Evolutionary conservation across 2,797 vertebrate genomes (phyloP).

Genomic region (Ptychobarbus kaznakovi): DNA sequence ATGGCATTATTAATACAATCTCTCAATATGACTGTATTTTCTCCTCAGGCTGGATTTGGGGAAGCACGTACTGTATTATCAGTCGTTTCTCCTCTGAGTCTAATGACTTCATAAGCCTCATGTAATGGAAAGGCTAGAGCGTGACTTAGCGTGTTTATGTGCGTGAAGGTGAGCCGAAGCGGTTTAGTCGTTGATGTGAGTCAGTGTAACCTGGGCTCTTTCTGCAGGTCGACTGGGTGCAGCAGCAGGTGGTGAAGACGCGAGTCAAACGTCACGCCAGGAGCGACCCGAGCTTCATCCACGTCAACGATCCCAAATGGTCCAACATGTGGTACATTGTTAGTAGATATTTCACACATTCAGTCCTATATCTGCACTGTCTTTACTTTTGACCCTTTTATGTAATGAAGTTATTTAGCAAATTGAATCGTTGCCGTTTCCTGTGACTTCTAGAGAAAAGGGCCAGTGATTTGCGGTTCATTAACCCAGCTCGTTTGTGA

Average conservation of each 20-base stretch:
- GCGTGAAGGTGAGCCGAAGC: slow-evolving; percentile 19
- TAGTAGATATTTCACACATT: slow-evolving; percentile 68
- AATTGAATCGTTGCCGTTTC: slow-evolving; percentile 4
- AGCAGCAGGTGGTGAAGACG: slow-evolving; percentile 88
- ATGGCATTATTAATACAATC: background rate
- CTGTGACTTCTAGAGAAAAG: slow-evolving; percentile 11
- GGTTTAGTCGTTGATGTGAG: slow-evolving; percentile 33
- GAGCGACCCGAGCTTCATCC: slow-evolving; percentile 70
- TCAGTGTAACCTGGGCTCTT: slow-evolving; percentile 7
- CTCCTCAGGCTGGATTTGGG: background rate
- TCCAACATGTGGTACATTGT: slow-evolving; percentile 97
- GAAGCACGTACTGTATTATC: background rate
- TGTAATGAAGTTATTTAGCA: background rate
- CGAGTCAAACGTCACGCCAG: slow-evolving; percentile 84
- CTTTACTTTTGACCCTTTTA: background rate
- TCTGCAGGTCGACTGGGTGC: slow-evolving; percentile 86
- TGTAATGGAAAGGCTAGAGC: slow-evolving; percentile 10
- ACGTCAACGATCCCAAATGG: slow-evolving; percentile 92
- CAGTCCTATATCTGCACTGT: background rate
- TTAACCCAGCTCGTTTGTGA: slow-evolving; percentile 14
- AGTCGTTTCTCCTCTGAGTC: slow-evolving; percentile 1
- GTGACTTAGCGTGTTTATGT: slow-evolving; percentile 5
- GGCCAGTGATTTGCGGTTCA: slow-evolving; percentile 2
- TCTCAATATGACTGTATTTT: background rate
- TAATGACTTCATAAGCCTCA: slow-evolving; percentile 10